Evolutionary conservation across 1,140 invertebrate species (phyloP), one percentile per base, ranked within the genome.

Genomic region (Solenopsis fugax): DNA sequence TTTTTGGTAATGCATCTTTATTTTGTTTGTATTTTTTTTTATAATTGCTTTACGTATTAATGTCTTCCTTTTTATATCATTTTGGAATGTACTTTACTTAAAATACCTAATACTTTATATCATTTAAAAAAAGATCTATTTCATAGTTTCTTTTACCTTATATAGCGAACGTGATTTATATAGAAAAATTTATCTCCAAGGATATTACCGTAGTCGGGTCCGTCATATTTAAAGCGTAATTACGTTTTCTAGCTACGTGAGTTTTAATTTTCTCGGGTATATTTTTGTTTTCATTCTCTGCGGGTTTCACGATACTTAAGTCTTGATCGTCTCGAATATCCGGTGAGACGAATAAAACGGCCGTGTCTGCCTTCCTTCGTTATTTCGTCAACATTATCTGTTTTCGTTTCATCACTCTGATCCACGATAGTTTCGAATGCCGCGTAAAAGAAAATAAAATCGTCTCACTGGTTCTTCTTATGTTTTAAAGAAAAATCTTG

Each of bases 321-420:
- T 54, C 21, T 69, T 45, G 78, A 58, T 82, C 67, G n/a, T 82
- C 7, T 48, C 37, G 6, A 24, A 21, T 48, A 56, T 56, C n/a
- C 45, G 13, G 4, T 34, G 24, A 56, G 37, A 82, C n/a, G 41
- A 82, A 58, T 73, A 82, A 82, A 73, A 82, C 18, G 21, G 21
- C 21, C 37, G n/a, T 56, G n/a, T 60, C 37, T 54, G 64, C 73
- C 48, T 60, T 48, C 4, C 24, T 24, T 45, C 18, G 12, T 82
- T 58, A 60, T 82, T 60, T 48, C 13, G 12, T 10, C 54, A 0
- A 67, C 29, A 21, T 73, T 18, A 45, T 58, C 50, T 82, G 54
- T 82, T 82, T 82, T 58, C 41, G 24, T 73, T 82, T 82, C 67
- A 82, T 82, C 41, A 58, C 41, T 82, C 41, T 72, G 41, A 82